phyloP scores from a whole-genome alignment of 2,113 vertebrate genomes.

The Capricornis sumatraensis region DNA sequence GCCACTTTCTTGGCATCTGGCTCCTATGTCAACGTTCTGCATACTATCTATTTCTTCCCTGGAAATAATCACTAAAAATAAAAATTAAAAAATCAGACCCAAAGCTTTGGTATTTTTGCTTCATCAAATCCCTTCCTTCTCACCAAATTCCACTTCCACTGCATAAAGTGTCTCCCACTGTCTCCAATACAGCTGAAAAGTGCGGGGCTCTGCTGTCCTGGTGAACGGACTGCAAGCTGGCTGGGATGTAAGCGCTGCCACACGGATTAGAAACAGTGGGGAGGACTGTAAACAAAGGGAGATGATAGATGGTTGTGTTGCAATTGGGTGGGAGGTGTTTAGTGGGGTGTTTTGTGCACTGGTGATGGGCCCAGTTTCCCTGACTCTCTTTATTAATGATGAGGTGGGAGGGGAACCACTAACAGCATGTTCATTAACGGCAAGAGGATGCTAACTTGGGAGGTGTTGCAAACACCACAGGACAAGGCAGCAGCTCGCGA shows the following conservation, averaged over 20 bases:
- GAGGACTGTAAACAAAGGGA: slow-evolving; percentile 60
- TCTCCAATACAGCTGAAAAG: neutral
- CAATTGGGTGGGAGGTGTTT: slow-evolving; percentile 52
- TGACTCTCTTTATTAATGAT: slow-evolving; percentile 61
- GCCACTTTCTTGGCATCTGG: slow-evolving; percentile 45
- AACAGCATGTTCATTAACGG: slow-evolving; percentile 51
- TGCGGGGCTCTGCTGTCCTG: neutral
- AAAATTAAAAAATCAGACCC: neutral
- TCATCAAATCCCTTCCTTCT: neutral
- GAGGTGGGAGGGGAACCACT: slow-evolving; percentile 55
- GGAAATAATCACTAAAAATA: neutral
- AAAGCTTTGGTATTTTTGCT: neutral
- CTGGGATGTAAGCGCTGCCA: slow-evolving; percentile 16
- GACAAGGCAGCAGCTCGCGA: slow-evolving; percentile 9
- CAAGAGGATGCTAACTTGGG: slow-evolving; percentile 30
- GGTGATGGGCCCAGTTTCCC: slow-evolving; percentile 60
- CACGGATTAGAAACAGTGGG: slow-evolving; percentile 36
- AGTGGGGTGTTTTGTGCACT: slow-evolving; percentile 19
- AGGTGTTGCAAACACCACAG: slow-evolving; percentile 34
- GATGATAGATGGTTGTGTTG: slow-evolving; percentile 44
- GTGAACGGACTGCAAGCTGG: neutral
- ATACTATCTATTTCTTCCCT: neutral
- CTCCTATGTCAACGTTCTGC: neutral
- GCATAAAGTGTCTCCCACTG: neutral
- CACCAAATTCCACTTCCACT: neutral